A percentile compares a stretch with the other conserved stretches of the same genome.
phyloP scores from a whole-genome alignment of 2,797 vertebrate species.

The Epinephelus malabaricus region DNA sequence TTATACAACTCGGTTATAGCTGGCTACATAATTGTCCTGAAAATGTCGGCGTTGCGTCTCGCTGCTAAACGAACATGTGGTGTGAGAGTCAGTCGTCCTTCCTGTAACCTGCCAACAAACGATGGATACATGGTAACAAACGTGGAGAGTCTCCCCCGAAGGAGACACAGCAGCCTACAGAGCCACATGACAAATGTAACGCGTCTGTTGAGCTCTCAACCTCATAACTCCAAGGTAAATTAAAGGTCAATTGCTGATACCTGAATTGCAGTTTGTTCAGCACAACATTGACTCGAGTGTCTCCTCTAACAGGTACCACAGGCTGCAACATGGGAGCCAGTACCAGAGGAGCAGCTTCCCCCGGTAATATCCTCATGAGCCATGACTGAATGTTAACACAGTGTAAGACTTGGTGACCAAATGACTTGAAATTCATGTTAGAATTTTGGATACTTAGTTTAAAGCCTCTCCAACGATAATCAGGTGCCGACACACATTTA shows the following conservation, averaged over 20 bases:
- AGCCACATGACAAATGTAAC: neutral
- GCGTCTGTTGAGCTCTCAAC: constrained; percentile 38
- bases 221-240: constrained; percentile 77
- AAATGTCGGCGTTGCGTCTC: constrained; percentile 39
- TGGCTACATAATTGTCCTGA: neutral
- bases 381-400: neutral
- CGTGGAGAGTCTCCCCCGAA: neutral
- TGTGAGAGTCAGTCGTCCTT: neutral
- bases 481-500: neutral
- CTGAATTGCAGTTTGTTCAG: neutral
- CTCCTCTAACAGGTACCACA: constrained; percentile 77
- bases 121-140: neutral
- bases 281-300: neutral
- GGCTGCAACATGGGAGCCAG: constrained; percentile 80
- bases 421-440: neutral
- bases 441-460: neutral
- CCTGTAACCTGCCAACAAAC: neutral
- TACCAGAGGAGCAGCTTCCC: constrained; percentile 77
- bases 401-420: neutral
- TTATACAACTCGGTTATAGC: accelerated
- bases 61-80: neutral
- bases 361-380: constrained; percentile 66
- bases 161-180: neutral
- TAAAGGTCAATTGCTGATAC: neutral
- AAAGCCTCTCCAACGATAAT: neutral